These are phyloP conservation scores for Clangula hyemalis DNA, from an alignment of 2,797 vertebrate genomes.

Conservation along the genomic window DNA sequence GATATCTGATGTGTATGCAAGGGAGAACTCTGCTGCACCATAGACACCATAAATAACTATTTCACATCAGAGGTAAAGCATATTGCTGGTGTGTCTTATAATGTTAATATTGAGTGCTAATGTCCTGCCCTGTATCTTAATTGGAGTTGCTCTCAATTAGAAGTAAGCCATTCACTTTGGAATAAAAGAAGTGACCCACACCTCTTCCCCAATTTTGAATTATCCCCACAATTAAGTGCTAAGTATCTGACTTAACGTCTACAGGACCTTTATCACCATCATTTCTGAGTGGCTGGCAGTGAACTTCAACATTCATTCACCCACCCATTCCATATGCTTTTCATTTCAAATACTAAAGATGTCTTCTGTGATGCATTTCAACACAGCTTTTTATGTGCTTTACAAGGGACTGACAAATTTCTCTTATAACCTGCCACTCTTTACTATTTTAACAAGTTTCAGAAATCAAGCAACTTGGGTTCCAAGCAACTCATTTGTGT, in stretches of 20 bases:
- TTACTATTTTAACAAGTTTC: neutral
- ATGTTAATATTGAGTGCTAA: conserved; percentile 31
- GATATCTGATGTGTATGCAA: neutral
- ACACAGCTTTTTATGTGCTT: conserved; percentile 10
- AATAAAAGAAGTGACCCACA: conserved; percentile 37
- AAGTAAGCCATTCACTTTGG: conserved; percentile 19
- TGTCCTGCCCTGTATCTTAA: conserved; percentile 47
- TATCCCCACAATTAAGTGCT: conserved; percentile 46
- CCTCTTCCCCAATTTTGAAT: conserved; percentile 52
- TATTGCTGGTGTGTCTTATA: neutral
- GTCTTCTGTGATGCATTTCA: conserved; percentile 55
- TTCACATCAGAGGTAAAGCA: neutral
- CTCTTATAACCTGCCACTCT: neutral
- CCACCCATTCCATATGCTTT: conserved; percentile 54
- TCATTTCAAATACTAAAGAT: conserved; percentile 55
- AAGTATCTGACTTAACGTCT: conserved; percentile 31
- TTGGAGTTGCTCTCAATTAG: conserved; percentile 61
- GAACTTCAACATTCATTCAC: conserved; percentile 41
- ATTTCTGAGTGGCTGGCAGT: neutral
- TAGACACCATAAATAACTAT: conserved; percentile 24
- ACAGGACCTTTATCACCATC: conserved; percentile 37
- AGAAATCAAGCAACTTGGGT: neutral
- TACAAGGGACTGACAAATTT: conserved; percentile 36
- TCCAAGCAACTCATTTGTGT: neutral
- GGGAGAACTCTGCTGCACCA: neutral